Percentiles rank a stretch among this genome's conserved stretches.
These are phyloP conservation scores for Phenganax marumi DNA, from an alignment of 92 coral and sea anemone genomes.

Conservation along the genomic window DNA sequence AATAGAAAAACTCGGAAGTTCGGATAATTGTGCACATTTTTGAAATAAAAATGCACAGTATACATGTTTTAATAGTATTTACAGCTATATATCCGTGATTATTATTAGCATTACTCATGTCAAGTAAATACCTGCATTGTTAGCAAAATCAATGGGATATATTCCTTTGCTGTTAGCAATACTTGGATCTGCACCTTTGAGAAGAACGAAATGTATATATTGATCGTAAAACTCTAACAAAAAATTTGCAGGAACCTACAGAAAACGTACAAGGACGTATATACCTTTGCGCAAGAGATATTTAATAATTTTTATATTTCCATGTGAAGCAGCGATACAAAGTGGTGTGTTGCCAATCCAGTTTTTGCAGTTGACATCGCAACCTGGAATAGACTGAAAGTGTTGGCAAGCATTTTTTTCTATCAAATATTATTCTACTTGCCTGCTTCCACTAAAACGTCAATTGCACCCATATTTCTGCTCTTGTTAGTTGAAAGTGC, in stretches of 20 bases:
- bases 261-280: neutral
- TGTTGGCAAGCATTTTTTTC: neutral
- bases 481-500: slow-evolving; percentile 64
- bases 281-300: slow-evolving; percentile 72
- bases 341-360: slow-evolving; percentile 91
- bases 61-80: too few relatives aligned
- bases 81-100: too few relatives aligned
- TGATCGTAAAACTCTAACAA: neutral
- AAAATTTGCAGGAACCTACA: too few relatives aligned
- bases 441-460: slow-evolving; percentile 70
- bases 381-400: slow-evolving; percentile 52
- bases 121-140: slow-evolving; percentile 68
- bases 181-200: slow-evolving; percentile 79
- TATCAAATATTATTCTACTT: neutral
- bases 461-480: slow-evolving; percentile 55
- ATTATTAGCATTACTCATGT: neutral
- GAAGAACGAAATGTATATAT: neutral
- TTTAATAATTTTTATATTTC: slow-evolving; percentile 67
- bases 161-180: slow-evolving; percentile 76
- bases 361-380: slow-evolving; percentile 73
- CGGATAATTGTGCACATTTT: neutral
- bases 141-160: slow-evolving; percentile 88
- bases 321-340: slow-evolving; percentile 81
- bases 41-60: too few relatives aligned
- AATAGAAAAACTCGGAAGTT: neutral